These are phyloP conservation scores for Agriotes lineatus DNA, from an alignment of 2,888 invertebrate genomes.

Conservation along the genomic window DNA sequence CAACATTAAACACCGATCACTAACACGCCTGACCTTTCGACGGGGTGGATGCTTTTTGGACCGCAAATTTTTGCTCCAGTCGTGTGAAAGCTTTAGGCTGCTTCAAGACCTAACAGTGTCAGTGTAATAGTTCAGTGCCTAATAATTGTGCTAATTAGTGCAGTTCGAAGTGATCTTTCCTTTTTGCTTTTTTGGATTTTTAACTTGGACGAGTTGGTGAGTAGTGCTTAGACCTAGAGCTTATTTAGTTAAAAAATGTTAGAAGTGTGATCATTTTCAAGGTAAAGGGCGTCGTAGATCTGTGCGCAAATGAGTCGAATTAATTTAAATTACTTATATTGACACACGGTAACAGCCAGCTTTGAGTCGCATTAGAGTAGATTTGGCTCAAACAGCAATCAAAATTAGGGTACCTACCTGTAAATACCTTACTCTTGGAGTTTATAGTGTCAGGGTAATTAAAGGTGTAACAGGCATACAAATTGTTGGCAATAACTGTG, in stretches of 20 bases:
- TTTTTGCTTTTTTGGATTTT: neutral
- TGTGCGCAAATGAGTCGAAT: no score
- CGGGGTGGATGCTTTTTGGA: constrained; percentile 43
- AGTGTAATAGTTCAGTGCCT: neutral
- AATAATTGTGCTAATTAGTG: no score
- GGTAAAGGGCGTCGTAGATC: no score
- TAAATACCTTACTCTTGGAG: no score
- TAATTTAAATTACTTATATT: no score
- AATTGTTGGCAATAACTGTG: no score
- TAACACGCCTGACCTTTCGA: constrained; percentile 47
- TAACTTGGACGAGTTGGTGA: neutral
- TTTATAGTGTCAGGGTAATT: no score
- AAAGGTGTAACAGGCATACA: no score
- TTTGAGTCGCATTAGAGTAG: no score
- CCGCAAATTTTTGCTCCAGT: constrained; percentile 24
- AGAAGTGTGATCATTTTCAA: neutral
- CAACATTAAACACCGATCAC: constrained; percentile 46
- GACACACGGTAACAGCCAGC: no score
- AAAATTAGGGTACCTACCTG: no score
- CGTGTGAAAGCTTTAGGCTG: neutral
- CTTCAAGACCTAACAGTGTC: neutral
- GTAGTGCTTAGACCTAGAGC: neutral
- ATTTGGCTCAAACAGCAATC: no score
- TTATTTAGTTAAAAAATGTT: neutral
- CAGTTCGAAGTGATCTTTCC: neutral